Percentiles rank a stretch among this genome's conserved stretches.
Conservation (phyloP, 2,113 vertebrate species). For the Mastomys natalensis region DNA sequence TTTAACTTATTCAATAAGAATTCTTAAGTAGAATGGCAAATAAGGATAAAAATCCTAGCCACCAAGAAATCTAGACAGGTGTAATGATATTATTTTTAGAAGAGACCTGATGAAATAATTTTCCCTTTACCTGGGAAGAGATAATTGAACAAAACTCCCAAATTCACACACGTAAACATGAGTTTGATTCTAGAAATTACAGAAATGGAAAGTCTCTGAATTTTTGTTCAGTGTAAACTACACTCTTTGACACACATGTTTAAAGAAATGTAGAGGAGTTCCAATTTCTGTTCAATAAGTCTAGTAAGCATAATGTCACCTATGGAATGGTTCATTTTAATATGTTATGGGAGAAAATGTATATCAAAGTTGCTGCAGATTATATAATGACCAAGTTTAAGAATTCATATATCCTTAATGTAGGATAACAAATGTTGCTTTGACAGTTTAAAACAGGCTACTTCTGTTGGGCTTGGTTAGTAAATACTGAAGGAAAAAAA, state of each 20-base stretch:
- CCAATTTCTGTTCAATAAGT: background rate
- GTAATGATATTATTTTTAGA: background rate
- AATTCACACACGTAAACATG: background rate
- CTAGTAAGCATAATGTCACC: background rate
- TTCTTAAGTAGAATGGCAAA: background rate
- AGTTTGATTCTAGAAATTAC: background rate
- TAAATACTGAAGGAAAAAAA: background rate
- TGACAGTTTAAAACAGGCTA: background rate
- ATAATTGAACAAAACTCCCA: background rate
- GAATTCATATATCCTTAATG: background rate
- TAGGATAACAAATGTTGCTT: background rate
- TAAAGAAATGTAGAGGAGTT: background rate
- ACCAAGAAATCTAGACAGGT: background rate
- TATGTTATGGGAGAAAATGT: background rate
- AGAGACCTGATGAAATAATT: background rate
- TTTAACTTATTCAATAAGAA: background rate
- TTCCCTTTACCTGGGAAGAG: background rate
- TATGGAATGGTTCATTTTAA: background rate
- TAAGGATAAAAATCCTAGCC: background rate
- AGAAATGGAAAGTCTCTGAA: background rate
- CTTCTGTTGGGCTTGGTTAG: background rate
- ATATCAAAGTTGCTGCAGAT: background rate
- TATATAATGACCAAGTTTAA: background rate
- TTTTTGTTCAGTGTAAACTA: background rate
- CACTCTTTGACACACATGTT: background rate